Conservation (phyloP, 2,797 vertebrate genomes). For the Melanotaenia boesemani region DNA sequence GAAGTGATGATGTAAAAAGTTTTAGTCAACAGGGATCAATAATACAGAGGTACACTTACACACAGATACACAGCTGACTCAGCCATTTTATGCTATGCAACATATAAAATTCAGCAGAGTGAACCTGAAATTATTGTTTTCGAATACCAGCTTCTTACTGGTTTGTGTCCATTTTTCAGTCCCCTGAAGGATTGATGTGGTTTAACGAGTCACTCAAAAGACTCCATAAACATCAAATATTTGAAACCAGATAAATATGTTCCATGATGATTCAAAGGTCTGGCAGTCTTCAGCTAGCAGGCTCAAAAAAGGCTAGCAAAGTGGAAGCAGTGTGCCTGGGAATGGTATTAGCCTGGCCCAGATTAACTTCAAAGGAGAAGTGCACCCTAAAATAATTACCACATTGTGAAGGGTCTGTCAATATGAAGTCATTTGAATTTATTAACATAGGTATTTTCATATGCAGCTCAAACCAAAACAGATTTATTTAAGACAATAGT, state of each 20-base stretch:
- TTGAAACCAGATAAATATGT: constrained; percentile 1
- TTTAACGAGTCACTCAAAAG: constrained; percentile 18
- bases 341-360: constrained; percentile 11
- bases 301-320: constrained; percentile 2
- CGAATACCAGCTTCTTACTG: constrained; percentile 36
- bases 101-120: constrained; percentile 34
- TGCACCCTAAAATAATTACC: not conserved
- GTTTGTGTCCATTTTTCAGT: constrained; percentile 13
- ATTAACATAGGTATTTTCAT: not conserved
- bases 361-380: constrained; percentile 25
- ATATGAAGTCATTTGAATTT: not conserved
- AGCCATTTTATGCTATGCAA: constrained; percentile 25
- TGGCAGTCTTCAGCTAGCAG: not conserved
- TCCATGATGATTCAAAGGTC: not conserved
- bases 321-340: constrained; percentile 8
- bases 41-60: too few relatives aligned
- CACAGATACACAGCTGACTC: constrained; percentile 30
- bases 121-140: constrained; percentile 27
- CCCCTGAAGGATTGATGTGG: not conserved
- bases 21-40: constrained; percentile 21
- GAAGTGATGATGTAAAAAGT: not conserved
- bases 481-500: not conserved
- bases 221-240: constrained; percentile 6
- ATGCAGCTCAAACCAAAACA: not conserved
- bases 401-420: not conserved